Evolutionary conservation across 1,140 invertebrate genomes (phyloP).

Genomic region (roundworm (Caenorhabditis elegans)): WBcel235 BX284605.5:10533001-10533500

Average conservation of each 20-base stretch:
- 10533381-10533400: constrained; percentile 13
- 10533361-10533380: background rate
- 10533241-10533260: background rate
- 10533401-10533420: constrained; percentile 10
- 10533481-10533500: background rate
- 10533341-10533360: background rate
- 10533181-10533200: background rate
- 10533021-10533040: background rate
- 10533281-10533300: background rate
- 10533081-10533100: no score
- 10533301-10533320: background rate
- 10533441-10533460: background rate
- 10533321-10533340: background rate
- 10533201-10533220: constrained; percentile 1
- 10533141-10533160: background rate
- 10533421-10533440: background rate
- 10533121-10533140: background rate
- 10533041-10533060: no score
- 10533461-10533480: background rate
- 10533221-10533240: background rate
- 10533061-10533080: no score
- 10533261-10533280: background rate
- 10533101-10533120: background rate
- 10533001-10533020: background rate
- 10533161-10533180: background rate